Evolutionary conservation across 2,113 vertebrate genomes (phyloP).

Genomic region (Xenopus laevis): DNA sequence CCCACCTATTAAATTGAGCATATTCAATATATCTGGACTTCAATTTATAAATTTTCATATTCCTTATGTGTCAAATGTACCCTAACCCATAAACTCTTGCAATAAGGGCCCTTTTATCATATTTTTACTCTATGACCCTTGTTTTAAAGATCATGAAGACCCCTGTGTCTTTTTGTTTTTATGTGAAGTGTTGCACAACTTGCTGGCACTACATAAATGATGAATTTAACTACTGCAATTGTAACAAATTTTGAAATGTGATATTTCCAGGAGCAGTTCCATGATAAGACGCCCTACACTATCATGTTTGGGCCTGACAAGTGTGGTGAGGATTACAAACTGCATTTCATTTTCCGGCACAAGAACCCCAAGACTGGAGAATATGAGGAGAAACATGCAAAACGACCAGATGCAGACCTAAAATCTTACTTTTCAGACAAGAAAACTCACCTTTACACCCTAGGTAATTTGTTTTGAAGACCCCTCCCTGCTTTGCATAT

Average conservation of each 20-base stretch:
- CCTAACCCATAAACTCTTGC: no score
- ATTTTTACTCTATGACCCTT: no score
- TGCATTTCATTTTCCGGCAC: slow-evolving; percentile 98
- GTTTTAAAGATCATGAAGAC: no score
- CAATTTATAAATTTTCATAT: no score
- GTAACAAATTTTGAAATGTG: slow-evolving; percentile 28
- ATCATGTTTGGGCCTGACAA: slow-evolving; percentile 99
- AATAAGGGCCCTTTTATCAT: no score
- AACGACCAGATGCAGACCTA: slow-evolving; percentile 88
- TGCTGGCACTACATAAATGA: no score
- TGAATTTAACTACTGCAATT: slow-evolving; percentile 11
- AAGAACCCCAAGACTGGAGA: slow-evolving; percentile 90
- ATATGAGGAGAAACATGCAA: slow-evolving; percentile 93
- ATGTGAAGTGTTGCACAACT: no score
- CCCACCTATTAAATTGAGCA: no score
- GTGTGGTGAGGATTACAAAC: slow-evolving; percentile 96
- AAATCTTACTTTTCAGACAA: slow-evolving; percentile 93
- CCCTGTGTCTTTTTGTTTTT: no score
- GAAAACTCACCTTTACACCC: slow-evolving; percentile 93
- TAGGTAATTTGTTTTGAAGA: slow-evolving; percentile 62
- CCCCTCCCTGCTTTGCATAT: no score
- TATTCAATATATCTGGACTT: no score
- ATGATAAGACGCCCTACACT: slow-evolving; percentile 92
- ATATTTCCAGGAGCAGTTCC: slow-evolving; percentile 81
- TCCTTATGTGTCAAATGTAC: no score